Conservation (phyloP, 1,140 invertebrate species). For the Tyrophagus putrescentiae region DNA sequence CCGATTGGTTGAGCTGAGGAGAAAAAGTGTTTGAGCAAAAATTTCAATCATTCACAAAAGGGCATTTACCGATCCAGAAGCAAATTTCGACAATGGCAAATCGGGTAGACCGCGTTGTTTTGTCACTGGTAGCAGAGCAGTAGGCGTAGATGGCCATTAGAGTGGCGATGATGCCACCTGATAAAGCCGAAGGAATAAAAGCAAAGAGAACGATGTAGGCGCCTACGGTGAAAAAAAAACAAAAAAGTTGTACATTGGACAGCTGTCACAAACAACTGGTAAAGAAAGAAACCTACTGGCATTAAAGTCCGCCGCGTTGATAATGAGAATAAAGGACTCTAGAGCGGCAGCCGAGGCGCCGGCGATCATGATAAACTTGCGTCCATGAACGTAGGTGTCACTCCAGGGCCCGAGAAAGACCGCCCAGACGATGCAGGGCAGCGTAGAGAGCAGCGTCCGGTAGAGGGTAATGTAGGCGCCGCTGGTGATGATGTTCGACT, state of each 20-base stretch:
- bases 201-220: constrained; percentile 14
- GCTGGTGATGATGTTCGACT: constrained; percentile 10
- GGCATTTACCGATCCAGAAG: constrained; percentile 16
- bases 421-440: constrained; percentile 14
- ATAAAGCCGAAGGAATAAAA: constrained; percentile 16
- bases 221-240: constrained; percentile 5
- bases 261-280: not conserved
- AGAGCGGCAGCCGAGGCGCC: not conserved
- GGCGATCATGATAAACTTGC: constrained; percentile 14
- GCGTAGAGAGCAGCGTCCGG: not conserved
- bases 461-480: constrained; percentile 2
- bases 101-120: not conserved
- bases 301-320: constrained; percentile 15
- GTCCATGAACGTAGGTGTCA: constrained; percentile 19
- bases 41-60: not conserved
- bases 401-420: constrained; percentile 20
- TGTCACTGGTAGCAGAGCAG: constrained; percentile 19
- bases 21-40: not conserved
- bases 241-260: constrained; percentile 8
- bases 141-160: constrained; percentile 18
- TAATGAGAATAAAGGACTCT: constrained; percentile 14
- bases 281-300: constrained; percentile 2
- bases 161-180: constrained; percentile 19
- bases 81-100: constrained; percentile 21
- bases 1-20: constrained; percentile 16